These are phyloP conservation scores for Chromis chromis DNA, from an alignment of 2,797 vertebrate species.

Conservation along the genomic window DNA sequence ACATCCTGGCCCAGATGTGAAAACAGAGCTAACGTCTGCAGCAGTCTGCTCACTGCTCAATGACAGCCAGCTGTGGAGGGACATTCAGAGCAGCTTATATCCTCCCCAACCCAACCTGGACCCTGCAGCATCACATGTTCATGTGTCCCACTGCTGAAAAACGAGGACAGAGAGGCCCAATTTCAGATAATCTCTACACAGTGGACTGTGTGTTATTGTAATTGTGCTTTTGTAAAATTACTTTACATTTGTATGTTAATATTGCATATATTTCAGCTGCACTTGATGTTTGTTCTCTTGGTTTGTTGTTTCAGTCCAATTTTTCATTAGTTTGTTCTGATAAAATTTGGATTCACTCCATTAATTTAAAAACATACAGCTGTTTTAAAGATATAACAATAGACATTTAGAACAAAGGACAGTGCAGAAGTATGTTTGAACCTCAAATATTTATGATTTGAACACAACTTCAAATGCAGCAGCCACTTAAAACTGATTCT, in stretches of 20 bases:
- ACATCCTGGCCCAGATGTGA: slow-evolving; percentile 65
- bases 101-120: slow-evolving; percentile 17
- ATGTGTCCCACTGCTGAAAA: slow-evolving; percentile 18
- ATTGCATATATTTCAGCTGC: not conserved
- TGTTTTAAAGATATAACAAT: not conserved
- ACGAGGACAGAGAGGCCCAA: not conserved
- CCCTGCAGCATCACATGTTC: slow-evolving; percentile 34
- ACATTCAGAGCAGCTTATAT: not conserved
- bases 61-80: slow-evolving; percentile 46
- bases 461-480: not conserved
- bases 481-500: not conserved
- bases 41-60: slow-evolving; percentile 7
- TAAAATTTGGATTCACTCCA: too few relatives aligned
- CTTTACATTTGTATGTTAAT: not conserved
- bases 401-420: not conserved
- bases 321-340: too few relatives aligned
- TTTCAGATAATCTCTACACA: not conserved
- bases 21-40: slow-evolving; percentile 45
- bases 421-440: not conserved
- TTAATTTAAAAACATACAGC: too few relatives aligned
- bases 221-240: not conserved
- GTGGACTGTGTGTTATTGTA: too few relatives aligned
- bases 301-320: not conserved
- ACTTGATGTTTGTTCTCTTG: not conserved
- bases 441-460: not conserved